These are phyloP conservation scores for Hypocryptadius cinnamomeus DNA, from an alignment of 2,113 vertebrate species.

Conservation along the genomic window DNA sequence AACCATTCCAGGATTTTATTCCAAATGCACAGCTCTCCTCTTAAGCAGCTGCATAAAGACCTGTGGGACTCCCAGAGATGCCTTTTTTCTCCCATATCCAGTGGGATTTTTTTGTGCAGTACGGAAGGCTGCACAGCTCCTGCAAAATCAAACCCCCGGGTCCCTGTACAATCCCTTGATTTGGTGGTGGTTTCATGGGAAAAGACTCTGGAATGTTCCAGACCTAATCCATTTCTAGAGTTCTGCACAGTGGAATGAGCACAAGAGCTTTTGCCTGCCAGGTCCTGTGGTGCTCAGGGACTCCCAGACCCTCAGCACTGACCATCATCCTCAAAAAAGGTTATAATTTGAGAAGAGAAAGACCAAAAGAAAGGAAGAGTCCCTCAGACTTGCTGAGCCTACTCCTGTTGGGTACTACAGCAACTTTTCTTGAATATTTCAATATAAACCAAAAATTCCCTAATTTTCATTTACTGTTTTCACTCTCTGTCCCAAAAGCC, in stretches of 20 bases:
- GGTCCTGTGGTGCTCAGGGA: background rate
- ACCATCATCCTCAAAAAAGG: background rate
- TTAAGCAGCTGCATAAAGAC: background rate
- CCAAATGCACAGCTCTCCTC: background rate
- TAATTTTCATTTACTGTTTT: background rate
- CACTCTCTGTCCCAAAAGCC: background rate
- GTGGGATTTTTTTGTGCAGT: fast-evolving
- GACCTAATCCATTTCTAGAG: background rate
- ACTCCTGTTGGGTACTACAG: background rate
- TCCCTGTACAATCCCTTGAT: background rate
- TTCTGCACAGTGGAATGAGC: background rate
- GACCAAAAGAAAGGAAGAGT: background rate
- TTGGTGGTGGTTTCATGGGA: background rate
- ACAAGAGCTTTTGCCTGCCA: background rate
- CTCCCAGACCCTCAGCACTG: background rate
- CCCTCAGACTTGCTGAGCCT: background rate
- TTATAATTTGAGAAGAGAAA: background rate
- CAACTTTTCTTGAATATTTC: background rate
- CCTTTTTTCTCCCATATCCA: background rate
- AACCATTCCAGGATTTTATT: background rate
- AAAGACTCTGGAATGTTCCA: background rate
- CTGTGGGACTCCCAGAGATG: too few species aligned
- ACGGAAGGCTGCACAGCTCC: background rate
- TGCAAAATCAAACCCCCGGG: background rate
- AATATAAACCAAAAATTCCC: background rate